These are phyloP conservation scores for Malurus alboscapulatus DNA, from an alignment of 2,113 vertebrate genomes.

Conservation along the genomic window DNA sequence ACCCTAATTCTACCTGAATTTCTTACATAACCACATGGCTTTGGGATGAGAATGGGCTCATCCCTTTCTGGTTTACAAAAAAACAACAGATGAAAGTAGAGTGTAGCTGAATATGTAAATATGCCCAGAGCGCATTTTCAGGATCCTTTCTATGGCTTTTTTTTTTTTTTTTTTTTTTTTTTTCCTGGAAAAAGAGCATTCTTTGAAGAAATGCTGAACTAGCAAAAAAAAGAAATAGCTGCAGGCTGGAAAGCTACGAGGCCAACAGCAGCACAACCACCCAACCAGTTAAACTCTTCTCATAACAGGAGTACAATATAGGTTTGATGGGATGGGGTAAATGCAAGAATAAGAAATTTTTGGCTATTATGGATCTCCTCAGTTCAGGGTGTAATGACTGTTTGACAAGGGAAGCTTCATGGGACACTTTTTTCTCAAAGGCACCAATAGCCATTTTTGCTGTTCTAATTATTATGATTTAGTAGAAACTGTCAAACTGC, in stretches of 20 bases:
- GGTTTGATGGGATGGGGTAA: neutral
- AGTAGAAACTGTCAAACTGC: neutral
- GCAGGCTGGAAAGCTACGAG: neutral
- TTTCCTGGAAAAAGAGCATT: neutral
- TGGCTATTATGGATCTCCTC: neutral
- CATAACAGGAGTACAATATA: neutral
- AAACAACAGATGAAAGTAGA: neutral
- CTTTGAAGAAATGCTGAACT: neutral
- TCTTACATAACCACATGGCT: neutral
- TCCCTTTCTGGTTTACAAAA: neutral
- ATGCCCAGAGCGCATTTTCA: neutral
- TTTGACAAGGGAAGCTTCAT: neutral
- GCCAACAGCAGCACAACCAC: neutral
- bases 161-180: slow-evolving; percentile 2
- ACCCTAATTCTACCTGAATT: neutral
- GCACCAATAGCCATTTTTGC: neutral
- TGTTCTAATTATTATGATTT: neutral
- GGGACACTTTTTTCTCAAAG: neutral
- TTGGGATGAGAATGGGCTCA: neutral
- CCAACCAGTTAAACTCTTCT: neutral
- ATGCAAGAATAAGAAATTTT: neutral
- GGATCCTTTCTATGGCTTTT: neutral
- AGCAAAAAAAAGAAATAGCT: neutral
- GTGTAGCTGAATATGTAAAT: neutral
- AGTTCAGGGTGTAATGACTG: neutral